These are phyloP conservation scores for Bos indicus DNA, from an alignment of 2,113 vertebrate genomes.

Conservation along the genomic window DNA sequence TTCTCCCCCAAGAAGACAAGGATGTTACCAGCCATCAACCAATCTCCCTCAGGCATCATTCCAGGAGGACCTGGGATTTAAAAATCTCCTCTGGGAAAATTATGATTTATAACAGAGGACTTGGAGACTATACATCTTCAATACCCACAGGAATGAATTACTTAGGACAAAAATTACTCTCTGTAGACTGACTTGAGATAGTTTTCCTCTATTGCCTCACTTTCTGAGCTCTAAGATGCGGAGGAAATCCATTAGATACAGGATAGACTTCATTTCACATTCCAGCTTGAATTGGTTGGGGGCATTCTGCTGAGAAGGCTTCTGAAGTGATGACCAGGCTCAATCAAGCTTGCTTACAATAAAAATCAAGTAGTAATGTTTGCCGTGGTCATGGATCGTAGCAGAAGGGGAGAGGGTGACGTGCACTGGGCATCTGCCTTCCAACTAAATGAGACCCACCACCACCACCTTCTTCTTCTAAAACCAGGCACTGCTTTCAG, in stretches of 20 bases:
- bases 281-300: neutral
- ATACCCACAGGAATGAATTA: neutral
- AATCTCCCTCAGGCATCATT: neutral
- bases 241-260: neutral
- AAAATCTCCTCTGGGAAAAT: neutral
- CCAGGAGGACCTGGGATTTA: neutral
- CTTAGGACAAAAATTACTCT: neutral
- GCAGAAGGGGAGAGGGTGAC: neutral
- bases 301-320: neutral
- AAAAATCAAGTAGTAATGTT: neutral
- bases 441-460: neutral
- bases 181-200: neutral
- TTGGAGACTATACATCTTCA: neutral
- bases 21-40: neutral
- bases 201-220: neutral
- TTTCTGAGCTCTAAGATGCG: neutral
- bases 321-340: neutral
- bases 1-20: neutral
- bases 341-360: neutral
- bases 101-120: neutral
- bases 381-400: neutral
- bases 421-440: neutral
- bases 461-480: neutral
- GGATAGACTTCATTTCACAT: neutral
- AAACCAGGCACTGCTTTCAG: constrained; percentile 24